Percentiles rank a stretch among this genome's conserved stretches.
phyloP scores from a whole-genome alignment of 2,888 invertebrate species.

The Plebejus anna region DNA sequence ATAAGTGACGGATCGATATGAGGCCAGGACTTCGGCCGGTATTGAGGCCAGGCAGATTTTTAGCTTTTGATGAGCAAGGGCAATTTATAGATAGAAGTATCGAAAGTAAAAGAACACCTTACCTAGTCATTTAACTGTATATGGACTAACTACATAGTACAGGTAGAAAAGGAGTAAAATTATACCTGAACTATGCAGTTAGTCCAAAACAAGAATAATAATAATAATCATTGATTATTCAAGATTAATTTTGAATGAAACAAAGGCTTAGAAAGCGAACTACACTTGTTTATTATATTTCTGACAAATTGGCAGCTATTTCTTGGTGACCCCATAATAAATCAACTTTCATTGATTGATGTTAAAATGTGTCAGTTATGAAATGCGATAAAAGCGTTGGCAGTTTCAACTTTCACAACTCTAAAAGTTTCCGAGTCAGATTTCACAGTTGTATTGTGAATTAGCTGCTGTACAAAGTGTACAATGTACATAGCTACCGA shows the following conservation, averaged over 20 bases:
- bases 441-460: slow-evolving; percentile 7
- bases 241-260: no score
- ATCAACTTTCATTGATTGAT: not conserved
- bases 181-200: no score
- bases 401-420: slow-evolving; percentile 12
- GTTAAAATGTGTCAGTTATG: not conserved
- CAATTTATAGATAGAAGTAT: no score
- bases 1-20: not conserved
- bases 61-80: no score
- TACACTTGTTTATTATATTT: not conserved
- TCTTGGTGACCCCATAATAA: not conserved
- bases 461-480: slow-evolving; percentile 2
- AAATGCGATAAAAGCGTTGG: not conserved
- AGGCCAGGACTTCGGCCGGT: not conserved
- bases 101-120: no score
- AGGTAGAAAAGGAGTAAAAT: no score
- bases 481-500: not conserved
- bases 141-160: no score
- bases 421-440: not conserved
- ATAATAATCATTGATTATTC: no score
- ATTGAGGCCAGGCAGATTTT: not conserved
- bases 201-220: no score
- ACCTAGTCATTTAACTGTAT: no score
- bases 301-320: not conserved
- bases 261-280: no score